Percentiles rank a stretch among this genome's conserved stretches.
These are phyloP conservation scores for Natator depressus DNA, from an alignment of 2,113 vertebrate genomes.

Conservation along the genomic window DNA sequence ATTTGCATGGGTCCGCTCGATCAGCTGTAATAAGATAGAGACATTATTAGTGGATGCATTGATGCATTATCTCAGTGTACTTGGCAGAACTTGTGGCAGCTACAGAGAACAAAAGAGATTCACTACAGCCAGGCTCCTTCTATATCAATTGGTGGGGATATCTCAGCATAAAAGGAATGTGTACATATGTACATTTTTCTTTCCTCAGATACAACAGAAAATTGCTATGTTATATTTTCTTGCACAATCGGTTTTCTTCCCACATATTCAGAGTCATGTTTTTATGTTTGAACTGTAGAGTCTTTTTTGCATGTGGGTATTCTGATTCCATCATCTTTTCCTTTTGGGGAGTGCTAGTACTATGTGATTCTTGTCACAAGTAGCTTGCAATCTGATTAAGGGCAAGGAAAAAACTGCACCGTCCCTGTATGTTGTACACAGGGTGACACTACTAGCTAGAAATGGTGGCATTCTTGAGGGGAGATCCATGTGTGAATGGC, in stretches of 20 bases:
- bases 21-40: slow-evolving; percentile 82
- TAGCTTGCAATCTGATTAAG: background rate
- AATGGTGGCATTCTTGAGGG: background rate
- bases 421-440: background rate
- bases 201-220: background rate
- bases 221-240: background rate
- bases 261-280: background rate
- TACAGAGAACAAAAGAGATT: background rate
- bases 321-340: background rate
- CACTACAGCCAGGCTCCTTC: background rate
- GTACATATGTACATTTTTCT: background rate
- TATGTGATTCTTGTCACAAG: background rate
- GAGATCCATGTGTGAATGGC: rapidly evolving
- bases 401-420: background rate
- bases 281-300: background rate
- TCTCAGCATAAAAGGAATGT: background rate
- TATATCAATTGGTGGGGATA: background rate
- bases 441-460: background rate
- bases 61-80: background rate
- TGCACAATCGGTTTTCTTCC: background rate
- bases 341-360: background rate
- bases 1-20: slow-evolving; percentile 88
- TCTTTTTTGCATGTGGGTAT: background rate
- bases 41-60: background rate
- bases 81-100: background rate